phyloP scores from a whole-genome alignment of 2,797 vertebrate genomes.

The Pagetopsis macropterus region DNA sequence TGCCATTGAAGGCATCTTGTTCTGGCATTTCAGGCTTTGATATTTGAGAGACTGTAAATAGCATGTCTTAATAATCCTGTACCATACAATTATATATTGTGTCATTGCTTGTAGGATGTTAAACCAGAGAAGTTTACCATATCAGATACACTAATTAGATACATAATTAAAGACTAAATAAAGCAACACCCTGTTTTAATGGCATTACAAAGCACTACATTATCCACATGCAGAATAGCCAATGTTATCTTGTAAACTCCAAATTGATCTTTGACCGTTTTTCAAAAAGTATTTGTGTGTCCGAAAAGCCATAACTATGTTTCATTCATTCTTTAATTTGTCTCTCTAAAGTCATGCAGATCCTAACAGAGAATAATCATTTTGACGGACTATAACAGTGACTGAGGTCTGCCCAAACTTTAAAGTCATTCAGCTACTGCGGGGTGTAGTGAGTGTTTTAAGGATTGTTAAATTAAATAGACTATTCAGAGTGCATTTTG shows the following conservation, averaged over 20 bases:
- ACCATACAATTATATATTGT: constrained; percentile 3
- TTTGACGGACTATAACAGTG: too few relatives aligned
- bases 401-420: too few relatives aligned
- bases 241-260: background rate
- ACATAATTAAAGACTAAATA: background rate
- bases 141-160: background rate
- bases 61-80: constrained; percentile 12
- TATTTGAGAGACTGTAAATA: constrained; percentile 6
- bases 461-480: too few relatives aligned
- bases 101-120: constrained; percentile 6
- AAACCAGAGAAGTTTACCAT: background rate
- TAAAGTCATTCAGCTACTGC: too few relatives aligned
- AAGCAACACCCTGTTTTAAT: background rate
- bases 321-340: background rate
- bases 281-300: background rate
- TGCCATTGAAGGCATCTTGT: constrained; percentile 15
- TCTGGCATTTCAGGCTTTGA: constrained; percentile 29
- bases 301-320: background rate
- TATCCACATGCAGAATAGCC: background rate
- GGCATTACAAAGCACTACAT: background rate
- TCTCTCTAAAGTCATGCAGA: too few relatives aligned
- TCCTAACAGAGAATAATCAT: background rate
- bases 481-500: too few relatives aligned
- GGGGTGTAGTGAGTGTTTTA: too few relatives aligned
- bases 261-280: background rate